Evolutionary conservation across 2,888 invertebrate genomes (phyloP).

Genomic region (Aphidius colemani): DNA sequence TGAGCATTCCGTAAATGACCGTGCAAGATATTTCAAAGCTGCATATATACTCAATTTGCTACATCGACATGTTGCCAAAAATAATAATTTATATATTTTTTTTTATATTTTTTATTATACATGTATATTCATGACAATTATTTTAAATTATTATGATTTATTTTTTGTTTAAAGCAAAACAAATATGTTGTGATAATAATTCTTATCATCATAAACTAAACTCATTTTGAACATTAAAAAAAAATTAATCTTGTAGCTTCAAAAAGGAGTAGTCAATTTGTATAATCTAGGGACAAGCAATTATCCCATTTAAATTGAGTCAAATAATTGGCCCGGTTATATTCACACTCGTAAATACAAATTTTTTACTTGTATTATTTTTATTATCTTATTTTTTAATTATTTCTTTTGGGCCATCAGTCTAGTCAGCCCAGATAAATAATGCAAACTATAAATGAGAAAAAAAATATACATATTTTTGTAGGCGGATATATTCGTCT

Average conservation of each 20-base stretch:
- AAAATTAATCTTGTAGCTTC: background rate
- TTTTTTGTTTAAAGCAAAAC: no score
- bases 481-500: conserved; percentile 7
- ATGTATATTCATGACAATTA: no score
- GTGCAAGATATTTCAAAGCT: no score
- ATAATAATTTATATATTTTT: no score
- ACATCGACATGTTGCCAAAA: no score
- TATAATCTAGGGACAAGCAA: conserved; percentile 39
- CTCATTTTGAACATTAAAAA: background rate
- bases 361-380: conserved; percentile 41
- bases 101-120: no score
- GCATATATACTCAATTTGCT: no score
- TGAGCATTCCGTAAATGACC: no score
- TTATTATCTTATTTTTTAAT: conserved; percentile 6
- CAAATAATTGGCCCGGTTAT: conserved; percentile 57
- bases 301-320: conserved; percentile 60
- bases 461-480: conserved; percentile 7
- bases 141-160: no score
- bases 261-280: background rate
- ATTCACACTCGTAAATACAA: conserved; percentile 58
- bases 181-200: no score
- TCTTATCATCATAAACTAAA: background rate
- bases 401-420: background rate
- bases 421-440: background rate
- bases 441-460: background rate